A percentile compares a stretch with the other conserved stretches of the same genome.
These are phyloP conservation scores for Sturnus vulgaris DNA, from an alignment of 2,113 vertebrate species.

Conservation along the genomic window DNA sequence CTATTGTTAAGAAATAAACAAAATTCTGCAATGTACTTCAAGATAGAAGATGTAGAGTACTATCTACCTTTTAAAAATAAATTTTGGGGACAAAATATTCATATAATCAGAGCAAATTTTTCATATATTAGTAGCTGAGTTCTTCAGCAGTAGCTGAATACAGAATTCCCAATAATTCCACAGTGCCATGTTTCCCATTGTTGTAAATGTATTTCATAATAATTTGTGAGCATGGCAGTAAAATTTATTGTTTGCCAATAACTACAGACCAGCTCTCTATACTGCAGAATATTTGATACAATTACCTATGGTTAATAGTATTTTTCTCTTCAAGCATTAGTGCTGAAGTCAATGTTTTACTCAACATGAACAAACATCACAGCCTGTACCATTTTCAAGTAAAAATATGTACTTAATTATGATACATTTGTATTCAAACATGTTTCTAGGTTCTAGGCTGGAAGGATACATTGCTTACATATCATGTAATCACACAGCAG, in stretches of 20 bases:
- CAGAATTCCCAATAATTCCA: neutral
- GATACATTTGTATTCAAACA: neutral
- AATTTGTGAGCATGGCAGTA: neutral
- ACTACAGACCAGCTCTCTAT: neutral
- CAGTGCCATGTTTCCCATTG: neutral
- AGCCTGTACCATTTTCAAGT: neutral
- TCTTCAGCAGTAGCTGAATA: neutral
- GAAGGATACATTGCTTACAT: neutral
- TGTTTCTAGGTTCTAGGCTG: neutral
- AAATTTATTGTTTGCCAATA: neutral
- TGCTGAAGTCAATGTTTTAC: constrained; percentile 7
- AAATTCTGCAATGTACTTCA: neutral
- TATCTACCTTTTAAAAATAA: neutral
- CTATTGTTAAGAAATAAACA: neutral
- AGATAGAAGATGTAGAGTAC: neutral
- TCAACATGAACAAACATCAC: neutral
- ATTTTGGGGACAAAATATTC: neutral
- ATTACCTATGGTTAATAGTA: neutral
- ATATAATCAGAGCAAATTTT: neutral
- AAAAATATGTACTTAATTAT: neutral
- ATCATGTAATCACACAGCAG: neutral
- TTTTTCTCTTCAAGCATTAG: neutral
- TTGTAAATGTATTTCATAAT: neutral
- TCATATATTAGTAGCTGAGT: neutral
- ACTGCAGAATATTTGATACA: neutral